These are phyloP conservation scores for Craseonycteris thonglongyai DNA, from an alignment of 2,113 vertebrate genomes.

Conservation along the genomic window DNA sequence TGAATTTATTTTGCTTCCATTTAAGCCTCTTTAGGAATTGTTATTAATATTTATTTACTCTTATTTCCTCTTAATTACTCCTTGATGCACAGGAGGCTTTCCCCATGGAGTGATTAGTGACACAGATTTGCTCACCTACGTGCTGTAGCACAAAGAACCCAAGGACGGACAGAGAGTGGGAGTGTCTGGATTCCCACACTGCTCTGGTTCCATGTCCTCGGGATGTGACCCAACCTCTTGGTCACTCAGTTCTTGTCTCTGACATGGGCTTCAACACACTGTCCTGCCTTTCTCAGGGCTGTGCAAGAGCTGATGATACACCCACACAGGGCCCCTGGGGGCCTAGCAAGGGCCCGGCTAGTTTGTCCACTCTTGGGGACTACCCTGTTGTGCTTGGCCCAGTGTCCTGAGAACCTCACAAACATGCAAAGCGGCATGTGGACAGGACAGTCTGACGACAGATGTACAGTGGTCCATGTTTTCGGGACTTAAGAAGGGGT, in stretches of 20 bases:
- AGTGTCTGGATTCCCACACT: background rate
- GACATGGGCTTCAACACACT: background rate
- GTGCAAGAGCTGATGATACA: background rate
- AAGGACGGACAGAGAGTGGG: background rate
- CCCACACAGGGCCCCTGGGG: no score
- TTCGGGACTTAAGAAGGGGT: background rate
- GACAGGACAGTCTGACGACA: background rate
- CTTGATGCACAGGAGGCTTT: fast-evolving
- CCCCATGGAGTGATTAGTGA: fast-evolving
- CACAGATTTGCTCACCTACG: background rate
- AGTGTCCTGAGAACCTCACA: background rate
- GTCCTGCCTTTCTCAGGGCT: background rate
- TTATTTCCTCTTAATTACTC: background rate
- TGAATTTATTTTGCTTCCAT: background rate
- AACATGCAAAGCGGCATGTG: background rate
- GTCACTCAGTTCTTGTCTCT: background rate
- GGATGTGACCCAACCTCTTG: background rate
- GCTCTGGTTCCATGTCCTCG: fast-evolving
- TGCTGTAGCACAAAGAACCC: background rate
- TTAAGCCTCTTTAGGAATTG: background rate
- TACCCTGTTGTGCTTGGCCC: background rate
- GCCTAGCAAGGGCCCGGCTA: no score
- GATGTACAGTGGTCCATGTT: background rate
- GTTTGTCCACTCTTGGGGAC: background rate
- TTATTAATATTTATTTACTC: background rate